A percentile compares a stretch with the other conserved stretches of the same genome.
These are phyloP conservation scores for Podarcis cretensis DNA, from an alignment of 2,113 vertebrate genomes.

Conservation along the genomic window DNA sequence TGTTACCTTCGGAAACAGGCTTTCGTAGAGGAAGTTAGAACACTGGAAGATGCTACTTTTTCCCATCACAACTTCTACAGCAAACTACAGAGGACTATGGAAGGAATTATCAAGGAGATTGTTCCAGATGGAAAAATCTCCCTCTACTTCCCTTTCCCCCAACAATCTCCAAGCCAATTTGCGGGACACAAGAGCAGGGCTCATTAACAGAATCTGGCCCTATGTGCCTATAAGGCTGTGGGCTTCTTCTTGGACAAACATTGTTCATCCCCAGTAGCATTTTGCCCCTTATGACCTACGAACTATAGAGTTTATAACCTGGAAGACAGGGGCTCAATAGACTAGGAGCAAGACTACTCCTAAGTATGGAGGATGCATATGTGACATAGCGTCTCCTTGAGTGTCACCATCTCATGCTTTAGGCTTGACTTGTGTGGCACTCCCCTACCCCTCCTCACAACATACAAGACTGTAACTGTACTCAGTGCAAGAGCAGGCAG, in stretches of 20 bases:
- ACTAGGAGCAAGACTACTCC: neutral
- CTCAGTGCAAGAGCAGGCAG: slow-evolving; percentile 30
- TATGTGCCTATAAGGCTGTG: neutral
- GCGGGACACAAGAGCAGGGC: too few relatives aligned
- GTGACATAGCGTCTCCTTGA: neutral
- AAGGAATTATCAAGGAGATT: too few relatives aligned
- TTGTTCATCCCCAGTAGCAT: neutral
- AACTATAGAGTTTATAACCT: neutral
- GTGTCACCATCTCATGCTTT: neutral
- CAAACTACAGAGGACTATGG: neutral
- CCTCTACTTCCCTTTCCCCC: too few relatives aligned
- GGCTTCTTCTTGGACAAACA: neutral
- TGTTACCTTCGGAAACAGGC: slow-evolving; percentile 6
- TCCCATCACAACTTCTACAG: neutral
- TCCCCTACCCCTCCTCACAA: neutral
- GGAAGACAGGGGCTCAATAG: neutral
- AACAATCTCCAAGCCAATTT: too few relatives aligned
- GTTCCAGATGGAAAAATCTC: too few relatives aligned
- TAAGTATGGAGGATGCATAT: neutral
- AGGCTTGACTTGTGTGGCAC: neutral
- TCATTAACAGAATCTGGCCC: too few relatives aligned
- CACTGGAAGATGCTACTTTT: neutral
- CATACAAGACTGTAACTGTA: slow-evolving; percentile 17
- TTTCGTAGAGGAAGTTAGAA: slow-evolving; percentile 17
- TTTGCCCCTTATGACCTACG: neutral